phyloP scores from a whole-genome alignment of 2,888 invertebrate genomes.

The Ochropleura leucogaster region DNA sequence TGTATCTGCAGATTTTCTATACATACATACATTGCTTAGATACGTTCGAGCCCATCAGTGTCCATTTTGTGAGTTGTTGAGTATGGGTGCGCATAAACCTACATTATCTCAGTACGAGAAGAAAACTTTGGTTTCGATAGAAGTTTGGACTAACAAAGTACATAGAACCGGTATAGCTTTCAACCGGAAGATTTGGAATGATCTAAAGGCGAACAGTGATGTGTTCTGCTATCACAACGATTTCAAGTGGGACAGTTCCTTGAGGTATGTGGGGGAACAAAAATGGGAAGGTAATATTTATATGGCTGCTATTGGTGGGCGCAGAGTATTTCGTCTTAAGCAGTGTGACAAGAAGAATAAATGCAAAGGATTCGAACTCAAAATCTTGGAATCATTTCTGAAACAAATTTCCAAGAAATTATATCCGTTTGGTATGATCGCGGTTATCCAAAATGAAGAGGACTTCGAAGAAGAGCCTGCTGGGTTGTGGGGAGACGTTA shows the following conservation, averaged over 20 bases:
- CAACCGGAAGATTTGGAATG: slow-evolving; percentile 71
- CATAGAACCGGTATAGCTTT: slow-evolving; percentile 71
- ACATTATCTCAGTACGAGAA: slow-evolving; percentile 48
- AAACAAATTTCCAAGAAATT: slow-evolving; percentile 50
- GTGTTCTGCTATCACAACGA: slow-evolving; percentile 74
- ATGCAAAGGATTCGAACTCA: slow-evolving; percentile 59
- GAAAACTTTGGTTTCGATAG: slow-evolving; percentile 54
- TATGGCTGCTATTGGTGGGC: slow-evolving; percentile 65
- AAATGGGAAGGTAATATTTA: slow-evolving; percentile 60
- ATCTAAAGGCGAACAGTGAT: slow-evolving; percentile 64
- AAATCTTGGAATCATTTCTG: slow-evolving; percentile 58
- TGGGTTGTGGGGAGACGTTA: slow-evolving; percentile 69
- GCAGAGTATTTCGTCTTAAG: slow-evolving; percentile 71
- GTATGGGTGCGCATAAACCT: slow-evolving; percentile 68
- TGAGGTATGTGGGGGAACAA: slow-evolving; percentile 65
- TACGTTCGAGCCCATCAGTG: slow-evolving; percentile 52
- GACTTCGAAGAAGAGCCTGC: slow-evolving; percentile 30
- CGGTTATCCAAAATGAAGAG: slow-evolving; percentile 28
- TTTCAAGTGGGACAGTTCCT: slow-evolving; percentile 73
- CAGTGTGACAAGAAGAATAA: slow-evolving; percentile 54
- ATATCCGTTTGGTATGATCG: slow-evolving; percentile 60
- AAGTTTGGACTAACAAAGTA: slow-evolving; percentile 65
- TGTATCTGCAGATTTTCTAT: slow-evolving; percentile 73
- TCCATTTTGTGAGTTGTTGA: slow-evolving; percentile 72
- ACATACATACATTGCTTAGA: slow-evolving; percentile 65